Evolutionary conservation across 2,888 invertebrate genomes (phyloP).

Genomic region (Danaus chrysippus): DNA sequence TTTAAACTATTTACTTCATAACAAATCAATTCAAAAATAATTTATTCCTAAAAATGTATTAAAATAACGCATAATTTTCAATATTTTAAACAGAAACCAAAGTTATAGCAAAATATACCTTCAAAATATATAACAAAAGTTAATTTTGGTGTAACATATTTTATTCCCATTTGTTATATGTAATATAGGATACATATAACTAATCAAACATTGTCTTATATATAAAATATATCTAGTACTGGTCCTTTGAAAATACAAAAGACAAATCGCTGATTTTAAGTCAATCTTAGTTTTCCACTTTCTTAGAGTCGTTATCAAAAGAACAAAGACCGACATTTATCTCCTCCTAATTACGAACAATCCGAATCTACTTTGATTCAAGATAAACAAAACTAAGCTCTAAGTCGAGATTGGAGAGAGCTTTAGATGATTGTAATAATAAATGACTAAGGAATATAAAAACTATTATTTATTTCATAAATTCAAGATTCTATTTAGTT

Average conservation of each 20-base stretch:
- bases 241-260: neutral
- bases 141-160: neutral
- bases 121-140: neutral
- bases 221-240: too few relatives aligned
- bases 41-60: too few relatives aligned
- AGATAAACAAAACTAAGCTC: neutral
- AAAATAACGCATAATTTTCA: too few relatives aligned
- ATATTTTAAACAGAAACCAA: too few relatives aligned
- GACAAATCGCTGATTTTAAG: neutral
- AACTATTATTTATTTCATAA: too few relatives aligned
- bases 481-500: too few relatives aligned
- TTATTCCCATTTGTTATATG: neutral
- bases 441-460: neutral
- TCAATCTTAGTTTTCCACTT: neutral
- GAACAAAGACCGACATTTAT: slow-evolving; percentile 2
- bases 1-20: too few relatives aligned
- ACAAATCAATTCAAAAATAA: too few relatives aligned
- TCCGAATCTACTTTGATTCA: neutral
- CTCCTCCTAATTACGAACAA: slow-evolving; percentile 1
- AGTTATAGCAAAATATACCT: too few relatives aligned
- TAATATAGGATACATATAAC: too few relatives aligned
- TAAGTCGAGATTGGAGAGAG: neutral
- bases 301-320: neutral
- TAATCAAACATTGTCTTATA: too few relatives aligned
- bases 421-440: neutral